Base-by-base conservation (phyloP, 2,113 vertebrate species). In the Mionectes macconnelli region DNA sequence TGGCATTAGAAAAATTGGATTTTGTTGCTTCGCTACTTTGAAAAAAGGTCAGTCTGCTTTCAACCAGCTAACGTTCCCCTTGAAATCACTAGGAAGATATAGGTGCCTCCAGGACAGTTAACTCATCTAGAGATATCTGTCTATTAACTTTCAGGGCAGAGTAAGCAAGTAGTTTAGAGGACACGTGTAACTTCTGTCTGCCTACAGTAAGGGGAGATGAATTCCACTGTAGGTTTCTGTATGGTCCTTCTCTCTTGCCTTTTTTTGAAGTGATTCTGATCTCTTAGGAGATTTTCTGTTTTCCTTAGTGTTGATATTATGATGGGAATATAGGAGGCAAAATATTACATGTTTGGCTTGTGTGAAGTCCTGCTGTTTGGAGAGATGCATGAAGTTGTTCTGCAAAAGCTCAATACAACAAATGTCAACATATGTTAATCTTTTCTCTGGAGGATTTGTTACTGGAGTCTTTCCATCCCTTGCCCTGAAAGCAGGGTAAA, bases 341-440 rank as follows among this genome's bases (percentile, higher is more conserved):
- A n/a, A 31, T n/a, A 6, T 17, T 37, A 9, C 13, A 31, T 12
- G 2, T 62, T 69, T 52, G 19, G 4, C 30, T 74, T 75, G 2
- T 8, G 9, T 63, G 52, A 67, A 72, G 14, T 59, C 25, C 13
- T 92, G 50, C 10, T 62, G 14, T 70, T 63, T 44, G 40, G 30
- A 83, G 52, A 55, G 44, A 30, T 23, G 86, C 16, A 1, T 4
- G 23, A 75, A 4, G 30, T 47, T 6, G 3, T 8, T 59, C 20
- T 82, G 35, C 1, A 2, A 66, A 39, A 1, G 4, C 37, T 25
- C 30, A 79, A 17, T 8, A 42, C 17, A 37, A 12, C 31, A 81
- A 42, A 50, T 6, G 21, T 27, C 15, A 74, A 16, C 1, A 3
- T 0, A 0, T 28, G 15, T 19, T 81, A 24, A 18, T 77, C 39